Percentiles rank a stretch among this genome's conserved stretches.
Evolutionary conservation across 2,888 invertebrate species (phyloP).

Genomic region (Rhyacophila evoluta): DNA sequence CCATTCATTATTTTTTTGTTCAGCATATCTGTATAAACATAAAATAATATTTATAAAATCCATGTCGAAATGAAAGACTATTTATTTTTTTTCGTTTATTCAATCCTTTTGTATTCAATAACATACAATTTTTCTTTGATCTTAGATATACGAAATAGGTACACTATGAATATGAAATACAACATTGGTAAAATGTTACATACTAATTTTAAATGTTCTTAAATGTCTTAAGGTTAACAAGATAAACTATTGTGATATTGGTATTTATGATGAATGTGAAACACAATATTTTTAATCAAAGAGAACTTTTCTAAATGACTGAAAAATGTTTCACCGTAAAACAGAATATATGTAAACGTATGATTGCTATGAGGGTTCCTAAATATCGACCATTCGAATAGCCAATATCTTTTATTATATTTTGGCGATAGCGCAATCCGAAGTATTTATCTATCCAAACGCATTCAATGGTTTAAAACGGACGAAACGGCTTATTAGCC

Average conservation of each 20-base stretch:
- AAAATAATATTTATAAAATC: background rate
- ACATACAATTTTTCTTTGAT: slow-evolving; percentile 54
- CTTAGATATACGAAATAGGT: slow-evolving; percentile 54
- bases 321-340: slow-evolving; percentile 33
- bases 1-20: too few relatives aligned
- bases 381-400: slow-evolving; percentile 28
- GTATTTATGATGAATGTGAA: slow-evolving; percentile 1
- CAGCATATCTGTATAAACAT: too few relatives aligned
- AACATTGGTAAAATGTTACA: slow-evolving; percentile 53
- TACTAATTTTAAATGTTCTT: slow-evolving; percentile 40
- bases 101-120: slow-evolving; percentile 54
- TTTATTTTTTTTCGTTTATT: slow-evolving; percentile 49
- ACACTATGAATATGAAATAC: slow-evolving; percentile 54
- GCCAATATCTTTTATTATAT: slow-evolving; percentile 1
- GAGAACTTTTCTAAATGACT: slow-evolving; percentile 4
- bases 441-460: slow-evolving; percentile 2
- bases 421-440: slow-evolving; percentile 4
- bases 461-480: background rate
- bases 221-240: slow-evolving; percentile 33
- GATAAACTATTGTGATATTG: slow-evolving; percentile 25
- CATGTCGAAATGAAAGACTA: background rate
- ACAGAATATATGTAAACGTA: slow-evolving; percentile 51
- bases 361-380: slow-evolving; percentile 38
- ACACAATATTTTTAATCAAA: background rate
- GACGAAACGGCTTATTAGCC: background rate